Evolutionary conservation across 2,797 vertebrate species (phyloP).

Genomic region (Avahi laniger): DNA sequence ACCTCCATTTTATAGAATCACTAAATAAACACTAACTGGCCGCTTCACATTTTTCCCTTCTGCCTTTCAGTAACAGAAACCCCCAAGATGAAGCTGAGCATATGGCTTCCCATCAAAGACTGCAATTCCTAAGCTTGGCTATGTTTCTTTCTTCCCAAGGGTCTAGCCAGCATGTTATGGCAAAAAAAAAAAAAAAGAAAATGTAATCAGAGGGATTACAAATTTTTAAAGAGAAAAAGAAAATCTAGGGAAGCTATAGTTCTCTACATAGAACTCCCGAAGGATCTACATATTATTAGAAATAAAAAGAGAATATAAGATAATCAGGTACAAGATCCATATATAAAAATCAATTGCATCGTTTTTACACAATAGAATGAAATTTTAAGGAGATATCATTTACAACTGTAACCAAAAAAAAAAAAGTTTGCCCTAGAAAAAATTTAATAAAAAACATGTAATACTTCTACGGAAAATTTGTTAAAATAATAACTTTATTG

Average conservation of each 20-base stretch:
- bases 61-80: background rate
- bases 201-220: background rate
- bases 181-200: background rate
- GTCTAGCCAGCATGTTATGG: background rate
- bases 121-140: background rate
- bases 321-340: background rate
- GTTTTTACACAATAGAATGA: background rate
- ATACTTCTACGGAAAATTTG: background rate
- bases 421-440: background rate
- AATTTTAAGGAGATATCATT: background rate
- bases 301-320: background rate
- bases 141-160: background rate
- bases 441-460: background rate
- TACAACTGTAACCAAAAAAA: background rate
- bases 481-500: background rate
- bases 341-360: background rate
- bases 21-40: background rate
- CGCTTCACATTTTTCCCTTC: background rate
- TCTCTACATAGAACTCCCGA: background rate
- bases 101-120: background rate
- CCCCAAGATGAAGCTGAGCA: background rate
- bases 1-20: background rate
- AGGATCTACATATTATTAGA: background rate
- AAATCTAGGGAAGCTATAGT: background rate
- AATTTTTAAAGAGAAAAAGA: background rate